Percentiles rank a stretch among this genome's conserved stretches.
Conservation (phyloP, 1,140 invertebrate genomes). For the Drosophila erecta region DNA sequence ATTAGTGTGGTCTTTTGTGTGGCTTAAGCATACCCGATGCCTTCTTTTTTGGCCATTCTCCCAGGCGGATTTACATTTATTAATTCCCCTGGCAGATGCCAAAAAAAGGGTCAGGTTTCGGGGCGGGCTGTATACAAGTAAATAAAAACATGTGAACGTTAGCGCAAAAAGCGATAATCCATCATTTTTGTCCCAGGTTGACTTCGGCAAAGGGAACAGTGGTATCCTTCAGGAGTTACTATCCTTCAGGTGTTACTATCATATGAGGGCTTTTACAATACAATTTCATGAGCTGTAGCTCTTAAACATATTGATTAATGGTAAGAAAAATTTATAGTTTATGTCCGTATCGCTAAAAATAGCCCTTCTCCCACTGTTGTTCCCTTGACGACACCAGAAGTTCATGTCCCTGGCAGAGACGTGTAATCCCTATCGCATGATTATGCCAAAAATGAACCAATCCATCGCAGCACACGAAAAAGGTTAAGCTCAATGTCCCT, state of each 20-base stretch:
- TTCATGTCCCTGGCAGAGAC: conserved; percentile 28
- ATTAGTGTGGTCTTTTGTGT: conserved; percentile 69
- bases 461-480: conserved; percentile 45
- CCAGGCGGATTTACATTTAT: conserved; percentile 71
- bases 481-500: conserved; percentile 39
- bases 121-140: conserved; percentile 10
- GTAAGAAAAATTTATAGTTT: no score
- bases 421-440: conserved; percentile 50
- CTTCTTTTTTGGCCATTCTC: conserved; percentile 42
- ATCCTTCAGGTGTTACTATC: no score
- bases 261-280: no score
- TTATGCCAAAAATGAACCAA: conserved; percentile 53
- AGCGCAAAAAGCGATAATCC: conserved; percentile 60
- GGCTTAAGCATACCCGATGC: conserved; percentile 49
- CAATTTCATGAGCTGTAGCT: not conserved
- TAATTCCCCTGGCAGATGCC: conserved; percentile 53
- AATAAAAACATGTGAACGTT: conserved; percentile 59
- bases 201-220: conserved; percentile 13
- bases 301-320: not conserved
- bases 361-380: conserved; percentile 18
- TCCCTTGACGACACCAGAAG: conserved; percentile 13
- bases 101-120: conserved; percentile 46
- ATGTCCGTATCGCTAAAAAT: not conserved
- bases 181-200: conserved; percentile 61
- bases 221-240: not conserved